phyloP scores from a whole-genome alignment of 2,888 invertebrate species.

The Digitonthophagus gazella region DNA sequence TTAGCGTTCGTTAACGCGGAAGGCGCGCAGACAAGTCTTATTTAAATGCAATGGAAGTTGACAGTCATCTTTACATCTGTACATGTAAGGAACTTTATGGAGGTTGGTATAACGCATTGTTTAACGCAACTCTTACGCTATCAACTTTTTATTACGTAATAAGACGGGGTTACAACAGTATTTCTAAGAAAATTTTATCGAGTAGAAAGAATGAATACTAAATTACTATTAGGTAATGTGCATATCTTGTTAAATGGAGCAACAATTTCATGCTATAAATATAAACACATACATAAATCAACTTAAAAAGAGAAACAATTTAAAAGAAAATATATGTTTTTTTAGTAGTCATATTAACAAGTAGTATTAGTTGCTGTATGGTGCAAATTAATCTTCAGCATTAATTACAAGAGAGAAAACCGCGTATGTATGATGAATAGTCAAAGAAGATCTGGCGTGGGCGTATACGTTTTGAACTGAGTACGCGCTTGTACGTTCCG shows the following conservation, averaged over 20 bases:
- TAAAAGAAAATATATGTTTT: too few relatives aligned
- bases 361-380: neutral
- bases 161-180: too few relatives aligned
- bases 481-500: constrained; percentile 41
- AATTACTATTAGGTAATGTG: too few relatives aligned
- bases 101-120: neutral
- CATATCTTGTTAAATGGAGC: too few relatives aligned
- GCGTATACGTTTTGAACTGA: constrained; percentile 32
- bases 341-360: neutral
- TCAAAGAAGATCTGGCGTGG: constrained; percentile 32
- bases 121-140: too few relatives aligned
- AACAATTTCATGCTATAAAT: too few relatives aligned
- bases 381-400: neutral
- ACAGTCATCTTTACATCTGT: neutral
- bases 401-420: constrained; percentile 24
- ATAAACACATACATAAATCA: too few relatives aligned
- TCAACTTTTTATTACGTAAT: neutral
- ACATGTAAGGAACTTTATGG: neutral
- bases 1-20: neutral
- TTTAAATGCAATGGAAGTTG: neutral
- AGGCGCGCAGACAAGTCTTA: neutral
- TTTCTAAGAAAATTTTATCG: too few relatives aligned
- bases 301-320: too few relatives aligned
- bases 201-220: too few relatives aligned
- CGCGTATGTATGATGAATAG: constrained; percentile 36